Base-by-base conservation (phyloP, 2,113 vertebrate species). In the Zingel zingel region DNA sequence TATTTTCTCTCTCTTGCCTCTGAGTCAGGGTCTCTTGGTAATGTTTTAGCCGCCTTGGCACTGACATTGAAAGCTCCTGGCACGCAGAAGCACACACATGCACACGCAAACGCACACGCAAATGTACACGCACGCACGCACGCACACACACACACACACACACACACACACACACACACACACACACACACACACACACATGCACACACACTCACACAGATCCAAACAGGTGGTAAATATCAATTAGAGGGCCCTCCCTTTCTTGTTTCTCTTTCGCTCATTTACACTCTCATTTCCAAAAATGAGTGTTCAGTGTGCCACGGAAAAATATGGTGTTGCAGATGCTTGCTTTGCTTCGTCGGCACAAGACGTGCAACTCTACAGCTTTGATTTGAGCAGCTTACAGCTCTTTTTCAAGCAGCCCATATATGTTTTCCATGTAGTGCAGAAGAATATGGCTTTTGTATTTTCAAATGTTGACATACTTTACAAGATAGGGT, bases 211-310 rank as follows among this genome's bases (percentile, higher is more conserved):
- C 53, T 5, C 64, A 70, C 59, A 78, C 39, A 27, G 30, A 64
- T 86, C 82, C 82, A 86, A 82, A 88, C 92, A 91, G 93, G 89
- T 92, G 91, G 89, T 91, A 83, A 89, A 91, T 93, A 92, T 93
- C 89, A 88, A 91, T 93, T 91, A 91, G 81, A 74, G 23, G 67
- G 65, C 39, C 39, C 77, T 79, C 68, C 47, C 65, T 86, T 89
- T 85, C 58, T 73, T 82, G 77, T 81, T 88, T 88, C 73, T 79
- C 72, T 79, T 77, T 83, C 61, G 12, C 53, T 57, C 71, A 75
- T 77, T 85, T 58, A 62, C 53, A 43, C 58, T 72, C 54, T 74
- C 62, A 50, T 79, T 85, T 84, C 54, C 25, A 81, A 81, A 88
- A 77, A 71, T 71, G 74, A 86, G 45, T 43, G 39, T 43, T 79